Evolutionary conservation across 2,888 invertebrate genomes (phyloP), one percentile per base, ranked within the genome.

Genomic region (Chesias legatella): DNA sequence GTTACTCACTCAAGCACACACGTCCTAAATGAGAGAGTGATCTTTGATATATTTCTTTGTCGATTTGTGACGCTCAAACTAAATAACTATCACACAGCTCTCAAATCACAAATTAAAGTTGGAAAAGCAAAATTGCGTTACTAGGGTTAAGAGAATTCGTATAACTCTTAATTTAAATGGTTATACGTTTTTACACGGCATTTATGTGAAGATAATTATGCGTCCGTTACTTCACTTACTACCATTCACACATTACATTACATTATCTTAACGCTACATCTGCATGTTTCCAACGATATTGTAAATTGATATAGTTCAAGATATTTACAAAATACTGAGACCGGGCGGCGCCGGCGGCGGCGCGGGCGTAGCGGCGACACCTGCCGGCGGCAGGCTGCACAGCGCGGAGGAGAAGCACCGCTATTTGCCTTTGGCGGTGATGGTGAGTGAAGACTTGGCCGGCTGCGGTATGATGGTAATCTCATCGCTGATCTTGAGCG

Each of bases 401-500:
- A n/a, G n/a, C n/a, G n/a, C n/a, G n/a, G n/a, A n/a, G n/a, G n/a
- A n/a, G n/a, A n/a, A n/a, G n/a, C n/a, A n/a, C n/a, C n/a, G 83
- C 68, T 86, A 86, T 85, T 86, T 85, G 34, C 85, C 85, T 61
- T 86, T 86, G 29, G 85, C 80, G 22, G 85, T 84, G 51, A 85
- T 83, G 27, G 85, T 85, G 36, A 85, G 74, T 31, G 74, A 69
- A 13, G 83, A 81, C 58, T 85, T 84, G 49, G 95, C 92, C 57
- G 96, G 95, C 79, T 96, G 96, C 56, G 96, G 95, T 85, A 96
- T 96, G 64, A 96, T 96, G 44, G 96, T 96, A 60, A 96, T 96
- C 84, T 96, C 96, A 75, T 96, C 95, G 77, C 95, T 96, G 66
- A 96, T 96, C 82, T 95, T 95, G 48, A 96, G 78, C 33, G 96